Base-by-base conservation (phyloP, 2,113 vertebrate genomes). In the Sinocyclocheilus maitianheensis region DNA sequence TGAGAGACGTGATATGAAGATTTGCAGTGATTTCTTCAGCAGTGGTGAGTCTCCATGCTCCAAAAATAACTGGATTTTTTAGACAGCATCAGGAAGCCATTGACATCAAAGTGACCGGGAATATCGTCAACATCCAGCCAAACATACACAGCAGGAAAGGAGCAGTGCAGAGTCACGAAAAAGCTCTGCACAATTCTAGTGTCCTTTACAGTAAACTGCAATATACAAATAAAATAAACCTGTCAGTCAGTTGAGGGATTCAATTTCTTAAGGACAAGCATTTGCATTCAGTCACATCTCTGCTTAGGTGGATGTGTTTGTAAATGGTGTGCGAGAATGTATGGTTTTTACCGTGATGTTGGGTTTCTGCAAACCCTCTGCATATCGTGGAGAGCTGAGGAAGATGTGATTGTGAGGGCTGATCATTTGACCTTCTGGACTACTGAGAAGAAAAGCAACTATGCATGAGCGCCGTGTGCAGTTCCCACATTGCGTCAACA, bases 61-160 rank as follows among this genome's bases (percentile, higher is more conserved):
- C 90, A 89, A 99, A 99, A 0, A 80, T 53, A 74, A 97, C 86
- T 5, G 75, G 62, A 92, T 30, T 90, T 95, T 83, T 91, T 87
- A 37, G 96, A 92, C 0, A 94, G 89, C 95, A 99, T 95, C 88
- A 99, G 95, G 92, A 99, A 99, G 60, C 98, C 98, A 13, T 99
- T 99, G 55, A 95, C 94, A 75, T 94, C 94, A 91, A 99, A 99
- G 51, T 96, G 94, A 48, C 98, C 98, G 0, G 93, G 93, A 89
- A 99, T 51, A 81, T 86, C 87, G 24, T 96, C 97, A 1, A 95
- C 95, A 72, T 99, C 97, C 85, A 99, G 90, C 94, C 97, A 98
- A 34, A 99, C 96, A 82, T 97, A 99, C 3, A 96, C 93, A 77
- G 97, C 94, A 0, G 98, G 74, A 0, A 95, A 92, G 1, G 93